phyloP scores from a whole-genome alignment of 2,888 invertebrate genomes.

The Catocala fraxini region DNA sequence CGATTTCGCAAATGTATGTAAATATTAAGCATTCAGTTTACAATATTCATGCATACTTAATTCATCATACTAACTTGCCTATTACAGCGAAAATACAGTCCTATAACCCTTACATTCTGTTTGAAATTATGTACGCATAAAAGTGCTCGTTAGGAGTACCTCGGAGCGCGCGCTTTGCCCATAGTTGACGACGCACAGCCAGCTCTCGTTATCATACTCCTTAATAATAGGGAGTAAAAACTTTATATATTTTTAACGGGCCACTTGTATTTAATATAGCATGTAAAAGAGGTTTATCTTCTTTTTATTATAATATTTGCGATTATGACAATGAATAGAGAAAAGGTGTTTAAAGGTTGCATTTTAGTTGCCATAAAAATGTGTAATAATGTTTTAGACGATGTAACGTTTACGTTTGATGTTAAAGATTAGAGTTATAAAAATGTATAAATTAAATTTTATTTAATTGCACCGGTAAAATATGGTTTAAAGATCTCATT shows the following conservation, averaged over 20 bases:
- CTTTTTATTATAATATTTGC: constrained; percentile 13
- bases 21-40: too few species aligned
- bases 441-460: too few species aligned
- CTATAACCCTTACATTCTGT: constrained; percentile 4
- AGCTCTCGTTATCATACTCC: constrained; percentile 30
- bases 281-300: not conserved
- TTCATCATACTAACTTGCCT: not conserved
- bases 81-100: not conserved
- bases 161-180: constrained; percentile 3
- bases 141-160: constrained; percentile 6
- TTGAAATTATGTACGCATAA: constrained; percentile 1
- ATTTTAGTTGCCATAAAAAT: too few species aligned
- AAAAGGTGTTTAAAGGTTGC: not conserved
- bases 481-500: too few species aligned
- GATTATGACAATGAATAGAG: not conserved
- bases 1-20: too few species aligned
- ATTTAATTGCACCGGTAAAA: too few species aligned
- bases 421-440: too few species aligned
- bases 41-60: too few species aligned
- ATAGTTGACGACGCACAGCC: constrained; percentile 19
- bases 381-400: too few species aligned
- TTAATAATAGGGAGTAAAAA: constrained; percentile 22
- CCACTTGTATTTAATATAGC: constrained; percentile 2
- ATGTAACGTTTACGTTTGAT: too few species aligned
- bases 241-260: constrained; percentile 24